phyloP scores from a whole-genome alignment of 2,888 invertebrate species.

The Orchestes rusci region DNA sequence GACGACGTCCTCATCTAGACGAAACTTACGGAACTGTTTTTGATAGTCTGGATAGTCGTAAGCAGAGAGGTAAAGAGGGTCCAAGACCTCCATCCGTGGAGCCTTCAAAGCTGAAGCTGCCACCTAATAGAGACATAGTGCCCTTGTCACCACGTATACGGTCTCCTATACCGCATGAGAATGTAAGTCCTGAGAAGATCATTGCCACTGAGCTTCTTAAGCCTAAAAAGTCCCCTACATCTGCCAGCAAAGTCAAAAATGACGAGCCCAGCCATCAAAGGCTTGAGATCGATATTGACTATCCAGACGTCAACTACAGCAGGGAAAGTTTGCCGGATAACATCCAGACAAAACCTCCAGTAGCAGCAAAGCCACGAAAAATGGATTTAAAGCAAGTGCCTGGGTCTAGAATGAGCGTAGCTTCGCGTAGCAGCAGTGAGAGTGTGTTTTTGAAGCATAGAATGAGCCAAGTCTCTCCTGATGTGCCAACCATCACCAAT shows the following conservation, averaged over 20 bases:
- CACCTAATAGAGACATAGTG: constrained; percentile 39
- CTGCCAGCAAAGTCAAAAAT: constrained; percentile 21
- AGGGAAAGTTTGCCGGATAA: constrained; percentile 13
- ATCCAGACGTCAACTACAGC: constrained; percentile 29
- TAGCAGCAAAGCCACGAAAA: constrained; percentile 22
- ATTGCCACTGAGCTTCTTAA: constrained; percentile 41
- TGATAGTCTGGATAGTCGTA: constrained; percentile 30
- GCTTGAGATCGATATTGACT: constrained; percentile 35
- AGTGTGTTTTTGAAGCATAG: constrained; percentile 12
- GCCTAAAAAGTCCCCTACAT: constrained; percentile 30
- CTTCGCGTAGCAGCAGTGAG: constrained; percentile 18
- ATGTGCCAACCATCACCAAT: constrained; percentile 31
- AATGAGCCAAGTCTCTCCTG: constrained; percentile 27
- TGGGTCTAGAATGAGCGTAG: constrained; percentile 15
- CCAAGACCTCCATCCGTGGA: constrained; percentile 38
- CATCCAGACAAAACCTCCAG: constrained; percentile 25
- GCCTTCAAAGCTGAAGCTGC: constrained; percentile 38
- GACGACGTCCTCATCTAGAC: constrained; percentile 14
- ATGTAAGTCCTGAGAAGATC: constrained; percentile 40
- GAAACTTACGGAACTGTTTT: constrained; percentile 39
- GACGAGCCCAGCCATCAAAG: constrained; percentile 33
- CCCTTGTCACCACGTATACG: constrained; percentile 39
- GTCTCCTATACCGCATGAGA: constrained; percentile 40
- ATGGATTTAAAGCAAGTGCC: background rate
- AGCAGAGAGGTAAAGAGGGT: constrained; percentile 12